A percentile compares a stretch with the other conserved stretches of the same genome.
Conservation (phyloP, 2,888 invertebrate genomes). For the Xestia sexstrigata region DNA sequence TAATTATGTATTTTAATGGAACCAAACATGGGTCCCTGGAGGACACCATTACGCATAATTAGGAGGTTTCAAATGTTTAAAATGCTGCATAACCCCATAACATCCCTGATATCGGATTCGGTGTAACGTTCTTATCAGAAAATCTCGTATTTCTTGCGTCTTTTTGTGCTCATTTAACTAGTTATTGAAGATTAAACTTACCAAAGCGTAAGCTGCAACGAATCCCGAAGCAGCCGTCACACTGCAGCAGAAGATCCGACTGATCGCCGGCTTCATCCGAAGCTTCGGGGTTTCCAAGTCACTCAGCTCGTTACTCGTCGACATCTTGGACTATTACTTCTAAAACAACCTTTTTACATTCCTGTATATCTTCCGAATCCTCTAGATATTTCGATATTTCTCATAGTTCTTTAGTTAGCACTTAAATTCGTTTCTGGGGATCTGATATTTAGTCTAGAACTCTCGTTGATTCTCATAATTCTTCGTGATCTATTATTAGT, state of each 20-base stretch:
- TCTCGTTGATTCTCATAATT: constrained; percentile 39
- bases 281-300: constrained; percentile 81
- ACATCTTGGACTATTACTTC: constrained; percentile 75
- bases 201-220: constrained; percentile 89
- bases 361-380: constrained; percentile 13
- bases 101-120: no score
- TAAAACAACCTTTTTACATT: constrained; percentile 37
- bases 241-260: constrained; percentile 88
- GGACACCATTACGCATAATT: not conserved
- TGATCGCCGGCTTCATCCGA: constrained; percentile 87
- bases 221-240: constrained; percentile 89
- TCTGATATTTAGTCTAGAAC: constrained; percentile 12
- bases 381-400: constrained; percentile 31
- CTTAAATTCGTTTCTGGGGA: not conserved
- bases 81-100: not conserved
- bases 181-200: constrained; percentile 67
- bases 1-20: no score
- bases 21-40: not conserved
- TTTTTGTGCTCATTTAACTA: not conserved
- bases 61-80: not conserved
- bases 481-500: not conserved
- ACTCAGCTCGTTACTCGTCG: constrained; percentile 83
- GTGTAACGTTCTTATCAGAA: not conserved
- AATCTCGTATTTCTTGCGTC: not conserved
- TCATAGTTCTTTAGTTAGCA: constrained; percentile 36